A percentile compares a stretch with the other conserved stretches of the same genome.
Conservation (phyloP, 2,888 invertebrate species). For the Hypsopygia costalis region DNA sequence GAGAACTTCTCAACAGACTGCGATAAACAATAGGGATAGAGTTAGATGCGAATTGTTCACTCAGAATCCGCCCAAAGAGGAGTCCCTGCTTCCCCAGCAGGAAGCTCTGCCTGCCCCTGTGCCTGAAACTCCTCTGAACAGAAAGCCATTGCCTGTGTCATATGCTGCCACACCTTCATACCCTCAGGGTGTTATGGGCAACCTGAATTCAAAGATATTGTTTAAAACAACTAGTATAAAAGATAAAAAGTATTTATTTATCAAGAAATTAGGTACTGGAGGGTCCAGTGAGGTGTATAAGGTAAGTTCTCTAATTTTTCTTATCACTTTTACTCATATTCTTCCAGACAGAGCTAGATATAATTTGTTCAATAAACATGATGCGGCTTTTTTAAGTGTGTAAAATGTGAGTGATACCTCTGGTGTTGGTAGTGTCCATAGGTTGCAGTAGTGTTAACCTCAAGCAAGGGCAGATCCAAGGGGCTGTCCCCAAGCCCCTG, state of each 20-base stretch:
- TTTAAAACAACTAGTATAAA: conserved; percentile 84
- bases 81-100: conserved; percentile 20
- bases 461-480: too few species aligned
- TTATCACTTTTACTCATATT: too few species aligned
- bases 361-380: too few species aligned
- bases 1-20: conserved; percentile 43
- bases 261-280: conserved; percentile 91
- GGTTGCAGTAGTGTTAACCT: too few species aligned
- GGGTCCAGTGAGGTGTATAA: conserved; percentile 93
- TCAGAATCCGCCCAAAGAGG: conserved; percentile 35
- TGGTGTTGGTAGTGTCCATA: too few species aligned
- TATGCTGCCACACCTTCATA: conserved; percentile 67
- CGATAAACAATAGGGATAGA: conserved; percentile 52
- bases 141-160: conserved; percentile 41
- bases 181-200: conserved; percentile 51
- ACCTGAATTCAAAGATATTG: conserved; percentile 45
- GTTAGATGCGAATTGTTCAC: conserved; percentile 60
- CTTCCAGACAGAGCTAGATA: too few species aligned
- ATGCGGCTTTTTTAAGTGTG: too few species aligned
- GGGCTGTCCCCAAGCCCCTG: too few species aligned
- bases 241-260: conserved; percentile 85
- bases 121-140: conserved; percentile 38
- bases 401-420: too few species aligned
- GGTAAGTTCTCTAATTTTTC: too few species aligned
- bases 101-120: conserved; percentile 17